Conservation (phyloP, 1,140 invertebrate genomes). For the Leptopilina boulardi region DNA sequence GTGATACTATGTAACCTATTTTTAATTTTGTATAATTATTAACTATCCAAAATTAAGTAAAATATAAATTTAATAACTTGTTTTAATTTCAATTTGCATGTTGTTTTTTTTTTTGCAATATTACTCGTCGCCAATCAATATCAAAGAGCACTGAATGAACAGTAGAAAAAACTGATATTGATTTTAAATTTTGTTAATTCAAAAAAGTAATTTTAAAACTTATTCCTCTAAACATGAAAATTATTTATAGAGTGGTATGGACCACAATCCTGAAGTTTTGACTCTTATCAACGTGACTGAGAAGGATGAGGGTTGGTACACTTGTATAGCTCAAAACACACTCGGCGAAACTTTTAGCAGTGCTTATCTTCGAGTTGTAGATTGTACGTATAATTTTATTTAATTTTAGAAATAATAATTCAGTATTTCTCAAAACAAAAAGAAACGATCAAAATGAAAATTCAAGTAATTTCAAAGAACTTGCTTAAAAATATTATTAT, state of each 20-base stretch:
- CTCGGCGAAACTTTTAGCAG: slow-evolving; percentile 86
- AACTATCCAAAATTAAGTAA: background rate
- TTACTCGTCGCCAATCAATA: background rate
- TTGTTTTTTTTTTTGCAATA: background rate
- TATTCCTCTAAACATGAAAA: background rate
- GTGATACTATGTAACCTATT: no score
- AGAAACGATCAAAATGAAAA: background rate
- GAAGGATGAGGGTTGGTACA: slow-evolving; percentile 94
- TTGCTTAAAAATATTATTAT: no score
- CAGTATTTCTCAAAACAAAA: slow-evolving; percentile 9
- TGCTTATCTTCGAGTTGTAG: slow-evolving; percentile 90
- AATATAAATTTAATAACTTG: no score
- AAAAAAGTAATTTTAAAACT: background rate
- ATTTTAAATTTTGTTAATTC: background rate
- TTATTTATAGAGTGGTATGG: slow-evolving; percentile 57
- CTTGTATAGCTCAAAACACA: slow-evolving; percentile 90
- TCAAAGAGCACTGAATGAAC: background rate
- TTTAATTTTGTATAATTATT: background rate
- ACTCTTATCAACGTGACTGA: slow-evolving; percentile 89
- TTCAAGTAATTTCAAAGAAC: no score
- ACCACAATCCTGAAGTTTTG: slow-evolving; percentile 82
- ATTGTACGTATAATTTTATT: slow-evolving; percentile 79
- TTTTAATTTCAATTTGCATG: background rate
- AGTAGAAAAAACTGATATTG: slow-evolving; percentile 30
- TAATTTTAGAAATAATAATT: no score